These are phyloP conservation scores for Thalassaphorura encarpata DNA, from an alignment of 1,140 invertebrate species.

Conservation along the genomic window DNA sequence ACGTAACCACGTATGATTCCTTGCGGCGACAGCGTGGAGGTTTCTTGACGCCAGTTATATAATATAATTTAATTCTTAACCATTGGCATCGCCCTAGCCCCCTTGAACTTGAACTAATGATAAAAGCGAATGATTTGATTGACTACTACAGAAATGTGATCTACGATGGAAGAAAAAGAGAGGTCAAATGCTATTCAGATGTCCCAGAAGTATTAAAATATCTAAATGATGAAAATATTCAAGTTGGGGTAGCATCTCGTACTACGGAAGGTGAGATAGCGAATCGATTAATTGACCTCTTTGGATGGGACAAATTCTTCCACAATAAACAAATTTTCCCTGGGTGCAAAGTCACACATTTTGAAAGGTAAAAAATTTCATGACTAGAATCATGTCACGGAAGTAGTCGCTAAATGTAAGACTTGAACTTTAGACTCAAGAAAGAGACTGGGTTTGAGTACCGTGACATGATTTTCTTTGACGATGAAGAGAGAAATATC, in stretches of 20 bases:
- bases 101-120: neutral
- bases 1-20: conserved; percentile 35
- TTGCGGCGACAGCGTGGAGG: neutral
- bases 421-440: conserved; percentile 4
- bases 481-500: conserved; percentile 31
- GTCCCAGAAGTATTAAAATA: conserved; percentile 50
- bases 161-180: conserved; percentile 41
- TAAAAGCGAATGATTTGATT: neutral
- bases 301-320: conserved; percentile 60
- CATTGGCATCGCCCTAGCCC: neutral
- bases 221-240: conserved; percentile 46
- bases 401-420: neutral
- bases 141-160: conserved; percentile 37
- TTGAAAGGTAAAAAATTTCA: conserved; percentile 47
- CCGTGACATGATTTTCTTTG: conserved; percentile 48
- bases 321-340: conserved; percentile 64
- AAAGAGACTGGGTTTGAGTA: conserved; percentile 35
- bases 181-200: conserved; percentile 49
- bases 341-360: conserved; percentile 57
- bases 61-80: too few species aligned
- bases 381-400: conserved; percentile 15
- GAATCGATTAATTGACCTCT: conserved; percentile 52
- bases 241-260: conserved; percentile 54
- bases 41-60: too few species aligned
- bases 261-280: conserved; percentile 56